phyloP scores from a whole-genome alignment of 2,888 invertebrate species.

The Kryphioiulus occultus region DNA sequence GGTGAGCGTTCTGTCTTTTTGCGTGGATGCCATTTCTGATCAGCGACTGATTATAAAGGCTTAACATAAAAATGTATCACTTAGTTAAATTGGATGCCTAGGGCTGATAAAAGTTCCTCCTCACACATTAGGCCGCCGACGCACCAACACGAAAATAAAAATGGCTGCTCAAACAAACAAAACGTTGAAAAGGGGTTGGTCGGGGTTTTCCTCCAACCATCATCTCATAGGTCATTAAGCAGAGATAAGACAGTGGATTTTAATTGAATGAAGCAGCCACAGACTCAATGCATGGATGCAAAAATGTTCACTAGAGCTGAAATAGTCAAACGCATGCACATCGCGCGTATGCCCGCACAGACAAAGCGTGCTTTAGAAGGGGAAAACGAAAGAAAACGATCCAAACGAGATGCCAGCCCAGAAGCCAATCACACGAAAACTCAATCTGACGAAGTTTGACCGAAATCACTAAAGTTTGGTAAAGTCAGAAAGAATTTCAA shows the following conservation, averaged over 20 bases:
- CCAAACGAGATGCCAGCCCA: neutral
- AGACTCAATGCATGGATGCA: neutral
- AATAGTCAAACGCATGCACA: neutral
- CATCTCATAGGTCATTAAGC: conserved; percentile 5
- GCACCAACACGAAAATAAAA: neutral
- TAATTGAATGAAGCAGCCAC: neutral
- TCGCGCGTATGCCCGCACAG: neutral
- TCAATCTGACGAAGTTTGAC: neutral
- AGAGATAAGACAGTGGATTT: conserved; percentile 5
- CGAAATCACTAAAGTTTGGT: neutral
- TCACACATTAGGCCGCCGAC: conserved; percentile 5
- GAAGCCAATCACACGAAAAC: neutral
- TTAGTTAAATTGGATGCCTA: conserved; percentile 5
- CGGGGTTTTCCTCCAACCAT: conserved; percentile 5
- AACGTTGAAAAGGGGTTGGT: conserved; percentile 5
- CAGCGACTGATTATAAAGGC: neutral
- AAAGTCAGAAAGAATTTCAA: neutral
- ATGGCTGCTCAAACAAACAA: neutral
- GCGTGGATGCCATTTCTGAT: neutral
- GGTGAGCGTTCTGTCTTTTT: neutral
- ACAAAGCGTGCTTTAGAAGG: neutral
- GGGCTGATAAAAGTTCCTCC: neutral
- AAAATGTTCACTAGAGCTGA: neutral
- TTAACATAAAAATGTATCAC: neutral
- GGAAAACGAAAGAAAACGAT: neutral